A percentile compares a stretch with the other conserved stretches of the same genome.
Evolutionary conservation across 2,797 vertebrate species (phyloP).

Genomic region (Syncerus caffer): DNA sequence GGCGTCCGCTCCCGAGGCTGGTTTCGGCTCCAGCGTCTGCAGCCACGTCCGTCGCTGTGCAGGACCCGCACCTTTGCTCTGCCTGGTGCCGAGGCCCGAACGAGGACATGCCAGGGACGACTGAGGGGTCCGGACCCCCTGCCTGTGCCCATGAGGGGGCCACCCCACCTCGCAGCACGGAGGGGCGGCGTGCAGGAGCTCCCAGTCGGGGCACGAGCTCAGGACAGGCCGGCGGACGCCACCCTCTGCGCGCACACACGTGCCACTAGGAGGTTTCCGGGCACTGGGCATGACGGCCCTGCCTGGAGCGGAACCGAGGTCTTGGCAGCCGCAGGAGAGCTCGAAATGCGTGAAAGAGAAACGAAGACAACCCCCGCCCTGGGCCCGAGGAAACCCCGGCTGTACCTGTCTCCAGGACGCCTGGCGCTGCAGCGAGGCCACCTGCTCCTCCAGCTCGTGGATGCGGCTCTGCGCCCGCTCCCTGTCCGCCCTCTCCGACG

Average conservation of each 20-base stretch:
- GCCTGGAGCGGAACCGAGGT: background rate
- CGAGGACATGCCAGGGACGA: background rate
- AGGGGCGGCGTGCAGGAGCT: background rate
- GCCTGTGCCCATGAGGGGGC: background rate
- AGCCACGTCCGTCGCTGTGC: rapidly evolving
- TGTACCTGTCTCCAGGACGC: constrained; percentile 86
- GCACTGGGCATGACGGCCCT: background rate
- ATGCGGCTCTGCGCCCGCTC: constrained; percentile 93
- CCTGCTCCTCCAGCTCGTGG: constrained; percentile 89
- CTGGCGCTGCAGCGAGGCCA: constrained; percentile 86
- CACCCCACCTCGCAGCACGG: background rate
- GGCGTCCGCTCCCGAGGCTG: background rate
- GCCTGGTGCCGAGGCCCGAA: background rate
- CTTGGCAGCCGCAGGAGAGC: background rate
- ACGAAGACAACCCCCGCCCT: too few species aligned
- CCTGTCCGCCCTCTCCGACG: constrained; percentile 91
- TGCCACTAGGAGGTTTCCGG: rapidly evolving
- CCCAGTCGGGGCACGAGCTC: background rate
- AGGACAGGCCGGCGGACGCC: background rate
- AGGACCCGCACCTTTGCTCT: rapidly evolving
- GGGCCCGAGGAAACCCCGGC: too few species aligned
- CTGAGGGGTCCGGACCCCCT: rapidly evolving
- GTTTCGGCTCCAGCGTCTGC: background rate
- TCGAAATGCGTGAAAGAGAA: background rate
- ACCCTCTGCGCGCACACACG: background rate